A percentile compares a stretch with the other conserved stretches of the same genome.
These are phyloP conservation scores for Nebria ingens DNA, from an alignment of 1,140 invertebrate species.

Conservation along the genomic window DNA sequence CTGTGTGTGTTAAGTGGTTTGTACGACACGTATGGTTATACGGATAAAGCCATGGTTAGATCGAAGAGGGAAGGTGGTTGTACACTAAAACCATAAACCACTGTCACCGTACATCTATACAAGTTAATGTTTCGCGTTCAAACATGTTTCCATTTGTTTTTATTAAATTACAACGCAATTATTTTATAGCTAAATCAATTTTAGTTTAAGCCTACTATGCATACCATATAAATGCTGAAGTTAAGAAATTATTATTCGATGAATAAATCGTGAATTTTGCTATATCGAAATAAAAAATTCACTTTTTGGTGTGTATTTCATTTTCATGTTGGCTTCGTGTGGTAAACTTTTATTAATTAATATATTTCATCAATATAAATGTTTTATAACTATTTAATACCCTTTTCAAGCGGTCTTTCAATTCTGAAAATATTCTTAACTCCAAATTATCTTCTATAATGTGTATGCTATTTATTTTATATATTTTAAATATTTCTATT, in stretches of 20 bases:
- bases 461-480: not conserved
- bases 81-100: not conserved
- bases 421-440: too few relatives aligned
- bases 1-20: not conserved
- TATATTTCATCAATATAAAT: not conserved
- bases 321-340: not conserved
- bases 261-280: not conserved
- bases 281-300: not conserved
- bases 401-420: not conserved
- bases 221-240: not conserved
- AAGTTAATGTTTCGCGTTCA: not conserved
- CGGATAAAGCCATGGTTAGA: too few relatives aligned
- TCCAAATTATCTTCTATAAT: not conserved
- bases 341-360: not conserved
- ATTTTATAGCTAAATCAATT: slow-evolving; percentile 6
- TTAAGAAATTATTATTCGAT: not conserved
- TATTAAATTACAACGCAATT: slow-evolving; percentile 3
- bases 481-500: not conserved
- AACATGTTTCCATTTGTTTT: not conserved
- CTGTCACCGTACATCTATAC: not conserved
- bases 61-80: not conserved
- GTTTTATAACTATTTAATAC: not conserved
- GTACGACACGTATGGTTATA: too few relatives aligned
- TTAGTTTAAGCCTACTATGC: not conserved
- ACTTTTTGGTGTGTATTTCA: not conserved